Evolutionary conservation across 2,113 vertebrate genomes (phyloP), one percentile per base, ranked within the genome.

Genomic region (Otolemur garnettii): DNA sequence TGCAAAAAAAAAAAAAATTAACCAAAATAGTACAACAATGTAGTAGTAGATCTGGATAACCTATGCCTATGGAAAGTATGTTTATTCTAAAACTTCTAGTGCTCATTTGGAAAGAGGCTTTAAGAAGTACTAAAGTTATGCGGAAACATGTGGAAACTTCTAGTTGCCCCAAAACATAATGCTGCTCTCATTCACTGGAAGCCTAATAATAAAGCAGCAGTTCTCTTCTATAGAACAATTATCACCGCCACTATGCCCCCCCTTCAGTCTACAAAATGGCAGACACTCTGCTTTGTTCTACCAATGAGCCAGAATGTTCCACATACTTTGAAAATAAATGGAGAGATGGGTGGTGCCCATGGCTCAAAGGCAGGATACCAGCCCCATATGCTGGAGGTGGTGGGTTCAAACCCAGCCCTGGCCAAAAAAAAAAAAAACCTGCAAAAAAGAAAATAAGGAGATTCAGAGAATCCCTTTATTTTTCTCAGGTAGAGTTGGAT

Each of bases 401-500:
- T 38, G 38, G 38, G 38, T 38, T 38, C 38, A 38, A 38, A 38
- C 38, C 38, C 38, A 38, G 4, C 38, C 38, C 38, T 38, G 38
- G 38, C 38, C 38, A 38, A 38, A 38, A 38, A 38, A 38, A 38
- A 38, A 38, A 38, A 38, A 38, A 38, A 38, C 2, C 38, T 38
- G 38, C 38, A 38, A 38, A 38, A 38, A 38, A 38, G 38, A 38
- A 38, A 38, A 38, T 38, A 38, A 38, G 38, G 38, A 38, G 28
- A 78, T 80, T 95, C 84, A 86, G 17, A 96, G 64, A 85, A 92
- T 71, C 68, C n/a, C 53, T 69, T 4, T 91, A 0, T 84, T 84
- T 95, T 85, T 66, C 84, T 91, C 55, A 94, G n/a, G n/a, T 80
- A 45, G 35, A 78, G 30, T 42, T 72, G 38, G 69, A 38, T 95